These are phyloP conservation scores for Aegithalos caudatus DNA, from an alignment of 2,113 vertebrate species.

Conservation along the genomic window DNA sequence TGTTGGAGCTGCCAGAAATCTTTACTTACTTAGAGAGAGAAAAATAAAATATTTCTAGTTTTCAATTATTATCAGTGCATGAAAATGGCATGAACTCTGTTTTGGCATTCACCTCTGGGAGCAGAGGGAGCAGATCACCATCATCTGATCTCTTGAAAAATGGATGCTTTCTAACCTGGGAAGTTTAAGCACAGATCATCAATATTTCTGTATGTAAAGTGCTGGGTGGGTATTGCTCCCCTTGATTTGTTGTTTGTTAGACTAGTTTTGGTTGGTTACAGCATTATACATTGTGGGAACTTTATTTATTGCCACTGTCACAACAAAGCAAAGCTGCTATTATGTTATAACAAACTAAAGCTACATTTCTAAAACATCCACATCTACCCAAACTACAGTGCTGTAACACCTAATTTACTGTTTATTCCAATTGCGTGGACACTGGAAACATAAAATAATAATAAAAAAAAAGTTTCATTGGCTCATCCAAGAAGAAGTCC, in stretches of 20 bases:
- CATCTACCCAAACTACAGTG: slow-evolving; percentile 64
- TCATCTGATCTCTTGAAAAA: slow-evolving; percentile 15
- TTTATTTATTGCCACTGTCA: slow-evolving; percentile 78
- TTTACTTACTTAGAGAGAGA: neutral
- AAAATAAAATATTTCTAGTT: neutral
- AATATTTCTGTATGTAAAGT: slow-evolving; percentile 24
- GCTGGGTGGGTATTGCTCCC: slow-evolving; percentile 16
- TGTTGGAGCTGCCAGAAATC: slow-evolving; percentile 28
- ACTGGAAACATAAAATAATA: slow-evolving; percentile 63
- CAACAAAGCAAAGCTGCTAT: slow-evolving; percentile 78
- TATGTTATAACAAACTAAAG: slow-evolving; percentile 76
- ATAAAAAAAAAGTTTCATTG: slow-evolving; percentile 54
- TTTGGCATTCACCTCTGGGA: neutral
- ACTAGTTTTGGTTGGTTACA: slow-evolving; percentile 72
- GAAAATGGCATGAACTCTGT: neutral
- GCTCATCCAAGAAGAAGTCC: slow-evolving; percentile 39
- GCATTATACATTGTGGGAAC: slow-evolving; percentile 71
- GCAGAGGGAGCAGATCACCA: neutral
- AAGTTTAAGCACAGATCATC: slow-evolving; percentile 4
- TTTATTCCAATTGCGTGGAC: slow-evolving; percentile 72
- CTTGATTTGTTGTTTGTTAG: slow-evolving; percentile 70
- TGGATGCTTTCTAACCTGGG: neutral
- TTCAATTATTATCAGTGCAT: neutral
- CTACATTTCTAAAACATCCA: slow-evolving; percentile 70
- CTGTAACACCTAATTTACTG: slow-evolving; percentile 75